Base-by-base conservation (phyloP, 2,113 vertebrate genomes). In the Hirundichthys speculiger region DNA sequence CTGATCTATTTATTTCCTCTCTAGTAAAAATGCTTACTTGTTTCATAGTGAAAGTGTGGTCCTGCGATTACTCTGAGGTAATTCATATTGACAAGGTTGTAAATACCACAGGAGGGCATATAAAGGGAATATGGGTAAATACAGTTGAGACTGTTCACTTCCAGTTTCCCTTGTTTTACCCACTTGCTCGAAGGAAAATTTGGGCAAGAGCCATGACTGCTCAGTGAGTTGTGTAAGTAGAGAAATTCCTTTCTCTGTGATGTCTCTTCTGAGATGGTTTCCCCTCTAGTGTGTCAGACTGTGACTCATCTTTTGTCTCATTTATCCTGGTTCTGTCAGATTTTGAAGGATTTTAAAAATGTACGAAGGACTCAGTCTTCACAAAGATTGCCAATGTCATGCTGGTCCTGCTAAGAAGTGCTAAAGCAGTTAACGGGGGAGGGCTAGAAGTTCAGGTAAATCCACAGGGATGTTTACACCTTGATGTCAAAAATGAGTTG, bases 381-480 rank as follows among this genome's bases (percentile, higher is more conserved):
- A 53, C 61, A 39, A 78, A 46, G 19, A 57, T 48, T 55, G 4
- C n/a, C n/a, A n/a, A n/a, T 14, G n/a, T 55, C 71, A 50, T n/a
- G 11, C 18, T 5, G 1, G 25, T 40, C 15, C 30, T 51, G n/a
- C 30, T 42, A 20, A n/a, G 45, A 43, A 19, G 15, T 2, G 16
- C 13, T 73, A 57, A 63, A 61, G 68, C 39, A 13, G 20, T 16
- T 22, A 2, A 47, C 7, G 30, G 11, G 13, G 42, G 20, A 55
- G 8, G 11, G 16, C 22, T 8, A 22, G 20, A 20, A 18, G 1
- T 40, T 43, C 13, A 4, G 4, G 25, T 64, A 27, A 59, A 63
- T 52, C 53, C 27, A 64, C 11, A n/a, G 11, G 13, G 9, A 0
- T 1, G 19, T 47, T 51, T 18, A 61, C 27, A 63, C 39, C 8